Evolutionary conservation across 2,797 vertebrate species (phyloP), one percentile per base, ranked within the genome.

Genomic region (Falco concolor): DNA sequence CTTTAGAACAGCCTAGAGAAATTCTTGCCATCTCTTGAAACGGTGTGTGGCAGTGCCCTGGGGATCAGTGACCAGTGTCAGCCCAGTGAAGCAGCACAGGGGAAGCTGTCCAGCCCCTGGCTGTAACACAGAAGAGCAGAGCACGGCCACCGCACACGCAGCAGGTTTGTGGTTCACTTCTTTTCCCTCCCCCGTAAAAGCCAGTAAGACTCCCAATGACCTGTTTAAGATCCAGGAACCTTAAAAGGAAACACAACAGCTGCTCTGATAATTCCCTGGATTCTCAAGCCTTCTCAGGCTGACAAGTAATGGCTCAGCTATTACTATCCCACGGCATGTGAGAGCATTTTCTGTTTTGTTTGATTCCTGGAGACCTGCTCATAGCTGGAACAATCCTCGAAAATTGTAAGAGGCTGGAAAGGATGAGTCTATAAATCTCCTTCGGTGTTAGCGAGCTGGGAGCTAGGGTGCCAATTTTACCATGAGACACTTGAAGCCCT

Each of bases 261-360:
- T 83, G 93, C 95, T 95, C 56, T 59, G 91, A 75, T 77, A 97
- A 97, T 95, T 97, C 96, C 96, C 94, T 65, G 53, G 94, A 87
- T 95, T 61, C 95, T 84, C 83, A 82, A 87, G 85, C 76, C 79
- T 93, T 96, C 95, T 90, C 73, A 21, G 56, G 70, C 84, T 93
- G 94, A 97, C 93, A 97, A 97, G 93, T 87, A 97, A 97, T 61
- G 88, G 95, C 77, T 97, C 89, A 93, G 96, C 85, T 82, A 93
- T 93, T 97, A 84, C 89, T 92, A 67, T 78, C 87, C 84, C n/a
- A 85, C 95, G 94, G 92, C 86, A 73, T 36, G 57, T 8, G 59
- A 91, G 89, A 84, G 64, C 64, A 36, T 93, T 97, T 96, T 92
- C 88, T n/a, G 53, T 95, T 90, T 84, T 64, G 49, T 84, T 89